phyloP scores from a whole-genome alignment of 2,888 invertebrate genomes.

The Neria commutata region DNA sequence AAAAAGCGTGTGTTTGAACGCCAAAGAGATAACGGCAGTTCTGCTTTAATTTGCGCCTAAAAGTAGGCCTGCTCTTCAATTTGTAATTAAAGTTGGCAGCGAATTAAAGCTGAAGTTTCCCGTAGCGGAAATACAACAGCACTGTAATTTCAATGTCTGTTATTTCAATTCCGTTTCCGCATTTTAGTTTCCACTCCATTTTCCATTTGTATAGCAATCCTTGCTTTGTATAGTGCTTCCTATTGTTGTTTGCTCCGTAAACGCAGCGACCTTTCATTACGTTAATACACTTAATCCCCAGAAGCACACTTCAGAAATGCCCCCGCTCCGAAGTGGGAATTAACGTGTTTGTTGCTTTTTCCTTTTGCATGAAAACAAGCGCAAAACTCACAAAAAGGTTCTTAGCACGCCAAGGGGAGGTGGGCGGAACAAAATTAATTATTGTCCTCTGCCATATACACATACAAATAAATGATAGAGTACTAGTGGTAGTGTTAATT shows the following conservation, averaged over 20 bases:
- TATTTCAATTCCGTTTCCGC: too few species aligned
- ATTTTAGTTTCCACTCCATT: neutral
- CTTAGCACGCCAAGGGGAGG: neutral
- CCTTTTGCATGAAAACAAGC: neutral
- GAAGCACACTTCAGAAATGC: constrained; percentile 25
- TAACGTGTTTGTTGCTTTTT: constrained; percentile 8
- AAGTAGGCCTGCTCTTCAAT: too few species aligned
- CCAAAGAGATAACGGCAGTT: too few species aligned
- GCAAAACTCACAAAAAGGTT: neutral
- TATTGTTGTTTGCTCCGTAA: neutral
- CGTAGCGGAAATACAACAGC: too few species aligned
- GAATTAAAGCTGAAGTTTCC: too few species aligned
- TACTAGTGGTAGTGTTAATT: constrained; percentile 9
- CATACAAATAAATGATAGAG: neutral
- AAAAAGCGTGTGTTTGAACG: too few species aligned
- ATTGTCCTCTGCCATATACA: too few species aligned
- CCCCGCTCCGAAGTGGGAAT: constrained; percentile 3
- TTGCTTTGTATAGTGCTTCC: neutral
- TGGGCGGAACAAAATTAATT: constrained; percentile 9
- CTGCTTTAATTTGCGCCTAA: too few species aligned
- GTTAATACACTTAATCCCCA: constrained; percentile 32
- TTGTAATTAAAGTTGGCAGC: too few species aligned
- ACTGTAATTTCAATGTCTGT: too few species aligned
- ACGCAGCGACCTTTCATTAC: constrained; percentile 23
- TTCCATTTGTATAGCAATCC: neutral